Percentiles rank a stretch among this genome's conserved stretches.
Evolutionary conservation across 2,888 invertebrate species (phyloP).

Genomic region (Fissipunctia ypsillon): DNA sequence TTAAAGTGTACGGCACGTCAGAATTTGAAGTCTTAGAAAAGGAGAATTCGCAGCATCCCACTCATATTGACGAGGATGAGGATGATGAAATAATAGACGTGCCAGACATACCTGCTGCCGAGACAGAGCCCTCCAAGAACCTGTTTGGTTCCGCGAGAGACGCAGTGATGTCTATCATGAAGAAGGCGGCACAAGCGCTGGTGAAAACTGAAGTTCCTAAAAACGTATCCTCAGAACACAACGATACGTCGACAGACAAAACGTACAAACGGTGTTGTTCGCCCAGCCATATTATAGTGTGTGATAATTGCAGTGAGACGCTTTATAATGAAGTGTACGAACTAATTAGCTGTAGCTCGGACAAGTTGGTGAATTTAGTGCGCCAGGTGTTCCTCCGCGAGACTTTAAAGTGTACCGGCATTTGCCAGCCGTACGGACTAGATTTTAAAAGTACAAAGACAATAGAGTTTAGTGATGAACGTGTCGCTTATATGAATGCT

Average conservation of each 20-base stretch:
- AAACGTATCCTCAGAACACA: constrained; percentile 89
- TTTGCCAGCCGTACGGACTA: constrained; percentile 92
- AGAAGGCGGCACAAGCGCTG: constrained; percentile 96
- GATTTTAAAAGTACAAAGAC: constrained; percentile 91
- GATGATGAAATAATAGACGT: constrained; percentile 92
- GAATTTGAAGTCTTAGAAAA: constrained; percentile 97
- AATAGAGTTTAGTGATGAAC: constrained; percentile 86
- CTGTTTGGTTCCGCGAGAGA: constrained; percentile 96
- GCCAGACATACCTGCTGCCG: constrained; percentile 84
- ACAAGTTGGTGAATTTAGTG: constrained; percentile 91
- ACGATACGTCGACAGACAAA: constrained; percentile 84
- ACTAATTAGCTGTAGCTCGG: constrained; percentile 93
- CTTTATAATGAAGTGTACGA: constrained; percentile 93
- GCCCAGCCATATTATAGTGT: constrained; percentile 93
- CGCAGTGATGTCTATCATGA: constrained; percentile 97
- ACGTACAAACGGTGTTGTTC: constrained; percentile 92
- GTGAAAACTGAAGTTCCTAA: constrained; percentile 93
- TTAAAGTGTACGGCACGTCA: constrained; percentile 98
- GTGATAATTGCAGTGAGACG: constrained; percentile 93
- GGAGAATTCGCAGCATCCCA: constrained; percentile 93
- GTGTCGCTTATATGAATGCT: constrained; percentile 91
- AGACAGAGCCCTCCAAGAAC: constrained; percentile 92
- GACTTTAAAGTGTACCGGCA: constrained; percentile 91
- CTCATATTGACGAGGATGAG: constrained; percentile 92
- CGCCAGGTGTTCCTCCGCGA: constrained; percentile 91